Evolutionary conservation across 64 coral and sea anemone genomes (phyloP).

Genomic region (Astreopora myriophthalma): DNA sequence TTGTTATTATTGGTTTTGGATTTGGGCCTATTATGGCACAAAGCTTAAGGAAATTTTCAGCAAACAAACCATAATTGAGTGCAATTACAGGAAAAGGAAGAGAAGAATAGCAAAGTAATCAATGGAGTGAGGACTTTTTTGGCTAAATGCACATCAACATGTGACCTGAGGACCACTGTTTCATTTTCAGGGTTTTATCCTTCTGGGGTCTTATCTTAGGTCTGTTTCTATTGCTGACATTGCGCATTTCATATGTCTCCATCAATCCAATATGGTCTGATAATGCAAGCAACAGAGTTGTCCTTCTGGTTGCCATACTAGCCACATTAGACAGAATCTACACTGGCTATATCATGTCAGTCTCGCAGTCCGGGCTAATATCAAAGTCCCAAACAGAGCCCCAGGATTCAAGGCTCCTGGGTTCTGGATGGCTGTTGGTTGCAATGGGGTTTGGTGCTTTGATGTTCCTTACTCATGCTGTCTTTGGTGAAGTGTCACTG

Average conservation of each 20-base stretch:
- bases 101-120: too few relatives aligned
- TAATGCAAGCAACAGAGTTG: constrained; percentile 68
- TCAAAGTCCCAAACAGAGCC: constrained; percentile 8
- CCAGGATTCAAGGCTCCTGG: constrained; percentile 66
- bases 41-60: too few relatives aligned
- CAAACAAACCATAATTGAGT: too few relatives aligned
- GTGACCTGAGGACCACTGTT: neutral
- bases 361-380: neutral
- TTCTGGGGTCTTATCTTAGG: constrained; percentile 98
- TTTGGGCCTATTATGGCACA: too few relatives aligned
- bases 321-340: constrained; percentile 76
- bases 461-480: constrained; percentile 85
- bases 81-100: too few relatives aligned
- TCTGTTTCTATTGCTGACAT: constrained; percentile 78
- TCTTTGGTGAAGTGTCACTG: constrained; percentile 96
- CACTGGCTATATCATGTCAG: constrained; percentile 75
- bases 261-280: constrained; percentile 93
- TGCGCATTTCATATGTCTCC: constrained; percentile 77
- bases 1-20: too few relatives aligned
- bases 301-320: constrained; percentile 64
- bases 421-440: constrained; percentile 83
- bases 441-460: constrained; percentile 86
- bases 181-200: constrained; percentile 81
- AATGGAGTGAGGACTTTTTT: too few relatives aligned
- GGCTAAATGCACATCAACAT: too few relatives aligned